These are phyloP conservation scores for Enteromius thamalakanensis DNA, from an alignment of 2,797 vertebrate genomes.

Conservation along the genomic window DNA sequence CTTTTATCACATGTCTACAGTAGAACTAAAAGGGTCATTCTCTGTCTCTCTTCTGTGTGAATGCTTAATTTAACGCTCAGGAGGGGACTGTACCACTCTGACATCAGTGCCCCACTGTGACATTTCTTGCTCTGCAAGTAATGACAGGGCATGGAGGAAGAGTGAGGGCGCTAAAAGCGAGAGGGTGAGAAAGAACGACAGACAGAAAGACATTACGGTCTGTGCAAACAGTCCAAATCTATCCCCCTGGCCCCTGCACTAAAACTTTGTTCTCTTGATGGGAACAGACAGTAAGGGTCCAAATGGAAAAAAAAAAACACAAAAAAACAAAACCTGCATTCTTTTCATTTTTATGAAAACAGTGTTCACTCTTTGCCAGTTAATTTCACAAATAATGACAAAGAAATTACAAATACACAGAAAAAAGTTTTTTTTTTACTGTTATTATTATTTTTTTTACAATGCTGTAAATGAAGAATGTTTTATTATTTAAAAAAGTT, in stretches of 20 bases:
- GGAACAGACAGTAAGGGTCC: neutral
- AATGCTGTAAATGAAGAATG: neutral
- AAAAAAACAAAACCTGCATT: neutral
- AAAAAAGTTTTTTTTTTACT: neutral
- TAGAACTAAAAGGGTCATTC: conserved; percentile 64
- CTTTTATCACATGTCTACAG: conserved; percentile 59
- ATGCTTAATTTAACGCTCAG: conserved; percentile 62
- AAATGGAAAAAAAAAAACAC: neutral
- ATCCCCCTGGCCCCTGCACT: neutral
- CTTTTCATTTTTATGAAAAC: neutral
- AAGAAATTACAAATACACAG: neutral
- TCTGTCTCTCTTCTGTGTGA: conserved; percentile 55
- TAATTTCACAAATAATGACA: neutral
- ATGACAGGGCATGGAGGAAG: conserved; percentile 29
- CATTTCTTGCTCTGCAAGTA: conserved; percentile 46
- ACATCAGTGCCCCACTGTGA: conserved; percentile 53
- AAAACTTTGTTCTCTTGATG: neutral
- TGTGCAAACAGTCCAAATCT: conserved; percentile 2
- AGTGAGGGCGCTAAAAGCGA: conserved; percentile 28
- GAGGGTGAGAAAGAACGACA: conserved; percentile 10
- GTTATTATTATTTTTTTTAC: neutral
- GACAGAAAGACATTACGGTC: neutral
- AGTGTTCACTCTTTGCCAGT: neutral
- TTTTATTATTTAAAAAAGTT: neutral
- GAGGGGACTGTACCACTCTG: conserved; percentile 46